Conservation (phyloP, 2,113 vertebrate genomes). For the Oreochromis tanganicae region DNA sequence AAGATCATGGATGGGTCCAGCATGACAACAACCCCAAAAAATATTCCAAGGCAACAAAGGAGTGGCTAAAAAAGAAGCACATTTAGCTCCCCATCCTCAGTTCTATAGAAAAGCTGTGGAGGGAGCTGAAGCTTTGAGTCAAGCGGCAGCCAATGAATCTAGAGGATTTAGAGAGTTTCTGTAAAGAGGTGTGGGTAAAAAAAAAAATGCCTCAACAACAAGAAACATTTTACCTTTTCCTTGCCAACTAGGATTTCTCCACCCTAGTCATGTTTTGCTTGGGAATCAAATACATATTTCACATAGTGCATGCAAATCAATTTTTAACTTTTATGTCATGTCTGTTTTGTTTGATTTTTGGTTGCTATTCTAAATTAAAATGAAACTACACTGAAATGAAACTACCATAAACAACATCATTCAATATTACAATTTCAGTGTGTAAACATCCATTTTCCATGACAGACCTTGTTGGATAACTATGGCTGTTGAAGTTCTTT, state of each 20-base stretch:
- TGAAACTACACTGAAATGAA: background rate
- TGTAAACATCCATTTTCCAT: background rate
- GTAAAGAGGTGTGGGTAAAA: background rate
- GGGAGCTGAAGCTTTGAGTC: background rate
- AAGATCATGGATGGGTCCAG: background rate
- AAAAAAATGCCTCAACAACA: background rate
- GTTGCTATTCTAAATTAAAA: background rate
- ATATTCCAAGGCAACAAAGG: background rate
- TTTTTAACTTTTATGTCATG: background rate
- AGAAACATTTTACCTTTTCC: background rate
- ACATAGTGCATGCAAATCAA: background rate
- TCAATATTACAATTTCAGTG: background rate
- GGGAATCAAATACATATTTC: background rate
- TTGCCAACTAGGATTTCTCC: background rate
- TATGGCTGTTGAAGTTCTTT: background rate
- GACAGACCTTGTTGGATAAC: background rate
- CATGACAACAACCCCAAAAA: background rate
- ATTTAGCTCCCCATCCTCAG: background rate
- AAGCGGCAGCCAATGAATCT: background rate
- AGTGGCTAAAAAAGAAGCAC: background rate
- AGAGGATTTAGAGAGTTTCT: background rate
- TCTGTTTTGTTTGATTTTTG: background rate
- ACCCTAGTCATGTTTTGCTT: background rate
- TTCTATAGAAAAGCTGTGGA: background rate
- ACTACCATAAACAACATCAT: background rate